Percentiles rank a stretch among this genome's conserved stretches.
phyloP scores from a whole-genome alignment of 2,113 vertebrate genomes.

The Rousettus leschenaultii region DNA sequence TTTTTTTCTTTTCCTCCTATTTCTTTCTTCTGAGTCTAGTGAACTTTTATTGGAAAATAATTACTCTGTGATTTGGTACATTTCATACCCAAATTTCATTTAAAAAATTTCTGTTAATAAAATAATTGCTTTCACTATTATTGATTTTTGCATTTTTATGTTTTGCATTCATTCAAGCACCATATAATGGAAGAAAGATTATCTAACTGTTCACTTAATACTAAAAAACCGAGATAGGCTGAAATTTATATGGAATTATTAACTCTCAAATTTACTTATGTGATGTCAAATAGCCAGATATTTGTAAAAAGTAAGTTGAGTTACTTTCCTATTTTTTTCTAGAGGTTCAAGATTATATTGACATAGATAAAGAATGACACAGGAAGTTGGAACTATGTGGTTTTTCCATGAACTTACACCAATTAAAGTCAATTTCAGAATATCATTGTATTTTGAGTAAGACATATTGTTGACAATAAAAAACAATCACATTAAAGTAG shows the following conservation, averaged over 20 bases:
- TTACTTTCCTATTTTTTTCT: neutral
- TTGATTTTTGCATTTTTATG: neutral
- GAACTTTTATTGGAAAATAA: neutral
- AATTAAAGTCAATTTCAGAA: neutral
- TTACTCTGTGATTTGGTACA: neutral
- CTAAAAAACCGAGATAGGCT: neutral
- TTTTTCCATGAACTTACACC: neutral
- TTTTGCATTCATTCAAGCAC: neutral
- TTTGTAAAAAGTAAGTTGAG: neutral
- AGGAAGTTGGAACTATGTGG: neutral
- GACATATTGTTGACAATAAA: neutral
- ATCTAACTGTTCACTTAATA: neutral
- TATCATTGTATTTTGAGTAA: neutral
- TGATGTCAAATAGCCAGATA: neutral
- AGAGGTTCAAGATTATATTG: neutral
- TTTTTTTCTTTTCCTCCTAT: neutral
- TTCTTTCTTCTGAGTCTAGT: neutral
- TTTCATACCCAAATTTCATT: neutral
- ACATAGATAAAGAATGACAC: neutral
- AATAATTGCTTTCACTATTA: neutral
- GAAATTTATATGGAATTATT: neutral
- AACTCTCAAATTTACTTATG: neutral
- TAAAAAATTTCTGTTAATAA: neutral
- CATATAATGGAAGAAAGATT: neutral
- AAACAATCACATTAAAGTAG: neutral